These are phyloP conservation scores for Eonycteris spelaea DNA, from an alignment of 2,113 vertebrate species.

Conservation along the genomic window DNA sequence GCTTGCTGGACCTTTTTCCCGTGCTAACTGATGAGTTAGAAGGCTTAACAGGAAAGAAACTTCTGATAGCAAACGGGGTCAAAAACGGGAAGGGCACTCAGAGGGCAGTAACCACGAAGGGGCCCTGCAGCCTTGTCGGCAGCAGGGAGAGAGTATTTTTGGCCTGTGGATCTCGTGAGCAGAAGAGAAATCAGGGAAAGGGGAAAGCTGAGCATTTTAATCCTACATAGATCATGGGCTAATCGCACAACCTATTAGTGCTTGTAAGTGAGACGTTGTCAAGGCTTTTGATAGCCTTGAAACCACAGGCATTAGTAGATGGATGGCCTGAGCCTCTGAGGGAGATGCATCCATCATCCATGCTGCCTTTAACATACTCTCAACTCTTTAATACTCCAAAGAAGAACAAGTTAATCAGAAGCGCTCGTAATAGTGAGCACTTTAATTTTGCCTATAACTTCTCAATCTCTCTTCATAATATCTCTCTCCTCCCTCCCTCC, in stretches of 20 bases:
- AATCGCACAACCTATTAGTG: not conserved
- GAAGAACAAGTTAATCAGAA: not conserved
- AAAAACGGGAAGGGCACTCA: conserved; percentile 62
- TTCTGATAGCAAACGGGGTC: conserved; percentile 57
- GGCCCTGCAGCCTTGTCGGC: not conserved
- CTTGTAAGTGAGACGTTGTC: conserved; percentile 41
- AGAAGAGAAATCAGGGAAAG: conserved; percentile 67
- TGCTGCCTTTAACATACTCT: not conserved
- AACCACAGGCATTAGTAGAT: not conserved
- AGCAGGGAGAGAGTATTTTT: conserved; percentile 59
- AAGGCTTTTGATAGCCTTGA: conserved; percentile 37
- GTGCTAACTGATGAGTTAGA: conserved; percentile 23
- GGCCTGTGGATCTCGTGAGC: conserved; percentile 32
- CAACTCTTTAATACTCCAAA: not conserved
- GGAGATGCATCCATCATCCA: not conserved
- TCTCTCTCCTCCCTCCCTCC: not conserved
- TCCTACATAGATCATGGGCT: conserved; percentile 37
- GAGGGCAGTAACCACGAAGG: conserved; percentile 36
- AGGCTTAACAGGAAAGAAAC: conserved; percentile 69
- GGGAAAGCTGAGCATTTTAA: conserved; percentile 60
- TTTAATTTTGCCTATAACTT: not conserved
- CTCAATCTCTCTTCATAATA: not conserved
- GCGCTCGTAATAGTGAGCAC: not conserved
- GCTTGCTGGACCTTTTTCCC: not conserved
- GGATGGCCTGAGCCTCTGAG: not conserved